A percentile compares a stretch with the other conserved stretches of the same genome.
Conservation (phyloP, 2,888 invertebrate species). For the Poecilus cupreus region DNA sequence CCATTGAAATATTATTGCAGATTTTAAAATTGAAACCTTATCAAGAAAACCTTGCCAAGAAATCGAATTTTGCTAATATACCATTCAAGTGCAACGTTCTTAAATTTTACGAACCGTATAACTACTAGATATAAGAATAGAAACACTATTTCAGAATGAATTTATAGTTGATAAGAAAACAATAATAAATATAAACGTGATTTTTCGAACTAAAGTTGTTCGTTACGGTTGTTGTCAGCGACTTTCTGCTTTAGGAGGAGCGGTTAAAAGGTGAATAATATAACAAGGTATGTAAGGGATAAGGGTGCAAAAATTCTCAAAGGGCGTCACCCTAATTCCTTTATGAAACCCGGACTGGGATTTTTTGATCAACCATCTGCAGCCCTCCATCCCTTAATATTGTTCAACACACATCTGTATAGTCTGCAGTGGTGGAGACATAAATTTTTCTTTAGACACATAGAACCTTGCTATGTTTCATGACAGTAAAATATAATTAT, state of each 20-base stretch:
- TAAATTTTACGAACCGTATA: too few species aligned
- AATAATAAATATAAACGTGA: not conserved
- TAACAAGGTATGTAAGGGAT: not conserved
- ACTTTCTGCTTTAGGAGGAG: slow-evolving; percentile 34
- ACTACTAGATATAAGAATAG: too few species aligned
- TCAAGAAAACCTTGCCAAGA: not conserved
- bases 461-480: too few species aligned
- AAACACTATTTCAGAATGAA: too few species aligned
- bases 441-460: too few species aligned
- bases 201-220: not conserved
- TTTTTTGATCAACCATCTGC: slow-evolving; percentile 34
- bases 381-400: not conserved
- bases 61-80: not conserved
- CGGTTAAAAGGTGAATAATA: slow-evolving; percentile 36
- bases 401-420: slow-evolving; percentile 13
- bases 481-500: too few species aligned
- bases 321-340: slow-evolving; percentile 30
- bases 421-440: too few species aligned
- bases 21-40: not conserved
- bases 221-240: not conserved
- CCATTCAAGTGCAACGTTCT: too few species aligned
- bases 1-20: too few species aligned
- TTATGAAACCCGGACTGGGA: slow-evolving; percentile 25
- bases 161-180: not conserved
- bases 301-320: slow-evolving; percentile 33